These are phyloP conservation scores for Augochlora pura DNA, from an alignment of 1,140 invertebrate genomes.

Conservation along the genomic window DNA sequence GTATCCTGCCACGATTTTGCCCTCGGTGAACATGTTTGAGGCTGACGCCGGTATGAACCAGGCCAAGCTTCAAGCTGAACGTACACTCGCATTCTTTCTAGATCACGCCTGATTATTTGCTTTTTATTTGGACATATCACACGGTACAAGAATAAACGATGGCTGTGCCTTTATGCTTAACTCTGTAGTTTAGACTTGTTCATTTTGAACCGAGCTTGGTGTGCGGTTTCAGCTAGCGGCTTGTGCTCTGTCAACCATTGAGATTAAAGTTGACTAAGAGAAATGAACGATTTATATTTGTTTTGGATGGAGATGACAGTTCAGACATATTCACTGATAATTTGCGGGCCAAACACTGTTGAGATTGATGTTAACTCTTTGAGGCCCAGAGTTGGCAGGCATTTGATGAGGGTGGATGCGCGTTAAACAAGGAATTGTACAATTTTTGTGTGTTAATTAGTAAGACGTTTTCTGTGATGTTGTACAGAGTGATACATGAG, in stretches of 20 bases:
- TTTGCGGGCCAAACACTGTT: neutral
- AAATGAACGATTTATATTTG: conserved; percentile 45
- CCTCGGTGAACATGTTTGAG: conserved; percentile 46
- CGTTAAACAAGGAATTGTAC: neutral
- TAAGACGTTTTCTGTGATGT: neutral
- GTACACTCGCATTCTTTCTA: neutral
- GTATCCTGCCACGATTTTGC: conserved; percentile 5
- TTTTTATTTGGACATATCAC: conserved; percentile 31
- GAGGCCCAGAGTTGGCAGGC: neutral
- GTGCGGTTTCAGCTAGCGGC: conserved; percentile 14
- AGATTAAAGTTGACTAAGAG: neutral
- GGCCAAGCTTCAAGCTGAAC: conserved; percentile 1
- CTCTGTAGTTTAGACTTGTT: conserved; percentile 34
- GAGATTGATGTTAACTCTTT: conserved; percentile 27
- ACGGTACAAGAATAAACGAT: conserved; percentile 42
- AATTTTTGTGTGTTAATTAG: conserved; percentile 2
- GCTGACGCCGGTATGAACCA: neutral
- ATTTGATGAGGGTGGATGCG: neutral
- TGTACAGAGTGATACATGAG: neutral
- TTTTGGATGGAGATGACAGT: neutral
- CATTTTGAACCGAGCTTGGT: conserved; percentile 8
- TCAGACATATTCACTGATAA: conserved; percentile 53
- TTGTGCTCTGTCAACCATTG: conserved; percentile 34
- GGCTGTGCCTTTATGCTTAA: conserved; percentile 58
- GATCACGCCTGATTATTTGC: conserved; percentile 15